phyloP scores from a whole-genome alignment of 2,113 vertebrate species.

The Halichoerus grypus region DNA sequence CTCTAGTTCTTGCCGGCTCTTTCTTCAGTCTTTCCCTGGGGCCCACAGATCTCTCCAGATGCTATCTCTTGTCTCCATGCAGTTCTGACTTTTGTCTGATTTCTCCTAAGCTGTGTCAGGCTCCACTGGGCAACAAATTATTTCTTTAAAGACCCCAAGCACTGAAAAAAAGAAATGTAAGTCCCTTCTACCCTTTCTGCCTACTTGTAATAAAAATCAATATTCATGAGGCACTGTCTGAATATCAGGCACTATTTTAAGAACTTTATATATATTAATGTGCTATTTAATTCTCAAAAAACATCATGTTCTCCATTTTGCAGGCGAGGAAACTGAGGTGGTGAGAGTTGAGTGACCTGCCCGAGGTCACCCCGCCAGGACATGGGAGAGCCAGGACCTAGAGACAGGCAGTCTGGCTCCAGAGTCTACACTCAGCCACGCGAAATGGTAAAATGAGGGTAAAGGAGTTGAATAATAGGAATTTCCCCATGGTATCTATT shows the following conservation, averaged over 20 bases:
- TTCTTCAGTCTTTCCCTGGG: neutral
- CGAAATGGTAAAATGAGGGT: neutral
- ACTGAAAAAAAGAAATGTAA: neutral
- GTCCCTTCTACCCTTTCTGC: neutral
- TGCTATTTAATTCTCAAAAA: neutral
- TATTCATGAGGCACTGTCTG: neutral
- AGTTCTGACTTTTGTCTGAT: slow-evolving; percentile 12
- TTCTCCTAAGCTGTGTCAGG: neutral
- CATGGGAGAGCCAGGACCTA: neutral
- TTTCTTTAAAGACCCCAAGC: neutral
- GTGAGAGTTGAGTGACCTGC: neutral
- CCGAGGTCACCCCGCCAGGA: neutral
- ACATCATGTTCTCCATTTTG: neutral
- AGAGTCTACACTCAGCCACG: neutral
- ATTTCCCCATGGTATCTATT: neutral
- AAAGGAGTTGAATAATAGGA: neutral
- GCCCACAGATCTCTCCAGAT: neutral
- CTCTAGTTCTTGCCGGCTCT: neutral
- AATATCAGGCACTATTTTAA: neutral
- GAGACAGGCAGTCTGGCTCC: neutral
- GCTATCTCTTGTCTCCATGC: neutral
- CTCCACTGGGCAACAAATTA: neutral
- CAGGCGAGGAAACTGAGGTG: neutral
- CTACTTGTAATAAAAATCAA: neutral
- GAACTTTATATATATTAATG: neutral